These are phyloP conservation scores for Chinchilla lanigera DNA, from an alignment of 2,113 vertebrate genomes.

Conservation along the genomic window DNA sequence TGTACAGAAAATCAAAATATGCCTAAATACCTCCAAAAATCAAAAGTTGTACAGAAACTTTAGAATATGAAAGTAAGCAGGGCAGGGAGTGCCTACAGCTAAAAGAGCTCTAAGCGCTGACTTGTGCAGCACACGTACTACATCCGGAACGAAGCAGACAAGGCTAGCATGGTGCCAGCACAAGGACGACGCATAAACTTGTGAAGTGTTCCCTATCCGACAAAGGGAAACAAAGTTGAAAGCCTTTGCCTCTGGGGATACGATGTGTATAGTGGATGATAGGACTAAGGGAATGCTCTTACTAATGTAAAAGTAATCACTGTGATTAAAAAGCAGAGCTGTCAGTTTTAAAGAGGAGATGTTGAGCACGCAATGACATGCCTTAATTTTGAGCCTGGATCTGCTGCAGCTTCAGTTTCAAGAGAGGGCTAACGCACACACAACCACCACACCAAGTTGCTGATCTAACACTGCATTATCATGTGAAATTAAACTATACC, in stretches of 20 bases:
- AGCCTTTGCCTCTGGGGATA: neutral
- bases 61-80: neutral
- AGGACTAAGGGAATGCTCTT: neutral
- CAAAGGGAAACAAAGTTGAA: neutral
- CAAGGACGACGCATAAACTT: neutral
- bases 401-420: neutral
- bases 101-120: neutral
- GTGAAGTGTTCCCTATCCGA: too few relatives aligned
- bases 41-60: neutral
- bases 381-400: neutral
- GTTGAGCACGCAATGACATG: neutral
- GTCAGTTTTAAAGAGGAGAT: neutral
- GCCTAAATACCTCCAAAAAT: neutral
- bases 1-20: neutral
- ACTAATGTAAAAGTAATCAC: neutral
- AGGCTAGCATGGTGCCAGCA: neutral
- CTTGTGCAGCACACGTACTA: neutral
- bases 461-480: neutral
- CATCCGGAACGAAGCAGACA: neutral
- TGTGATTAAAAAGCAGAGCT: neutral
- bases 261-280: neutral
- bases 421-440: neutral
- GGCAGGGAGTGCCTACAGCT: neutral
- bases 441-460: neutral
- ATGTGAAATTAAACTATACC: neutral